Percentiles rank a stretch among this genome's conserved stretches.
Evolutionary conservation across 2,888 invertebrate species (phyloP).

Genomic region (Keiferia lycopersicella): DNA sequence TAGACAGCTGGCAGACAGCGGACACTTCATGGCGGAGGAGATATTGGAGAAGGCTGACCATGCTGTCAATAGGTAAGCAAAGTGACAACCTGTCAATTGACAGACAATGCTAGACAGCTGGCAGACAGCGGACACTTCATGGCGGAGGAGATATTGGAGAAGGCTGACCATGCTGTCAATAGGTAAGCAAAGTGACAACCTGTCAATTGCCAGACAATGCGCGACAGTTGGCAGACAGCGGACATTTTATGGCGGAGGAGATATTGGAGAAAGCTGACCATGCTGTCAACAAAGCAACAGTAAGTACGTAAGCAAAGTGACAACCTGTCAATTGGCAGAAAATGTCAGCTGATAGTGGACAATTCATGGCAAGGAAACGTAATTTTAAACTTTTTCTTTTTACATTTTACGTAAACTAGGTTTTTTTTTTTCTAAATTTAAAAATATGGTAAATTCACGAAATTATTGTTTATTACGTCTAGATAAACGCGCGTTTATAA

Average conservation of each 20-base stretch:
- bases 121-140: constrained; percentile 92
- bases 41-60: too few relatives aligned
- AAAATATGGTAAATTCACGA: too few relatives aligned
- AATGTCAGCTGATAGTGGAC: too few relatives aligned
- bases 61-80: constrained; percentile 50
- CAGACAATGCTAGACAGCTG: constrained; percentile 84
- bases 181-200: constrained; percentile 77
- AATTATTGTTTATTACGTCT: too few relatives aligned
- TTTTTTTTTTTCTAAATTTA: too few relatives aligned
- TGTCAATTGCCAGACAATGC: constrained; percentile 90
- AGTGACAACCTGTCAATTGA: background rate
- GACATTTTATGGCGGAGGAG: constrained; percentile 95
- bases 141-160: constrained; percentile 91
- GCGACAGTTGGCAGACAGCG: constrained; percentile 87
- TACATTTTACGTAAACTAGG: too few relatives aligned
- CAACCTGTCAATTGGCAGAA: too few relatives aligned
- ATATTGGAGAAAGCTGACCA: constrained; percentile 86
- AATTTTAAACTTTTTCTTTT: too few relatives aligned
- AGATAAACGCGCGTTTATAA: too few relatives aligned
- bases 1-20: too few relatives aligned
- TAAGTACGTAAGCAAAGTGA: constrained; percentile 40
- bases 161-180: constrained; percentile 83
- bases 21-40: too few relatives aligned
- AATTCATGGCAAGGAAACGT: too few relatives aligned
- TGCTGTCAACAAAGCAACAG: constrained; percentile 57